Evolutionary conservation across 2,888 invertebrate species (phyloP).

Genomic region (Erynnis tages): DNA sequence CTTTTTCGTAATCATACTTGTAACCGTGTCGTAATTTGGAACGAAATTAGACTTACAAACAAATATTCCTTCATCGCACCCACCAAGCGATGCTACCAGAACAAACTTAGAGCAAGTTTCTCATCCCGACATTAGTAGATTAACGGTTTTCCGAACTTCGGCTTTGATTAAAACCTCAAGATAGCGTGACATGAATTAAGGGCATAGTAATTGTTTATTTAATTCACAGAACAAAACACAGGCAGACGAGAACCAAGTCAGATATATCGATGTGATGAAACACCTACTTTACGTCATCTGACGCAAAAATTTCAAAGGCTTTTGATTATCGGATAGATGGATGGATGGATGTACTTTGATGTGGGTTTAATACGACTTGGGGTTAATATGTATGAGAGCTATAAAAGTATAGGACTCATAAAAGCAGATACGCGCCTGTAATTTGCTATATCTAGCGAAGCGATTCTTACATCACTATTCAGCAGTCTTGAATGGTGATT

Average conservation of each 20-base stretch:
- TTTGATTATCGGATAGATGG: slow-evolving; percentile 16
- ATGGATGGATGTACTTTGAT: slow-evolving; percentile 9
- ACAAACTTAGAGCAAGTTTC: slow-evolving; percentile 36
- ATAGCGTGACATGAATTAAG: slow-evolving; percentile 54
- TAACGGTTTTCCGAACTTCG: slow-evolving; percentile 53
- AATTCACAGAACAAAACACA: slow-evolving; percentile 4
- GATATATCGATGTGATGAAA: neutral
- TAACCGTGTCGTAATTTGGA: no score
- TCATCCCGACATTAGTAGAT: slow-evolving; percentile 57
- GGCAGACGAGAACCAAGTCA: neutral
- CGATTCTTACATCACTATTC: neutral
- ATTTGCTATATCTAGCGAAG: slow-evolving; percentile 3
- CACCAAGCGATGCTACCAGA: neutral
- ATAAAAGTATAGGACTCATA: slow-evolving; percentile 22
- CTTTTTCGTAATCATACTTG: no score
- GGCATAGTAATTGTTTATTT: slow-evolving; percentile 37
- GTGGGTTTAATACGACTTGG: slow-evolving; percentile 7
- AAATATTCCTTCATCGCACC: no score
- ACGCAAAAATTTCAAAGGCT: slow-evolving; percentile 6
- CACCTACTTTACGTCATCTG: neutral
- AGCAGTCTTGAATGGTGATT: neutral
- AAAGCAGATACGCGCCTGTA: slow-evolving; percentile 13
- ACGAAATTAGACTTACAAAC: no score
- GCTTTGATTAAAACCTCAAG: slow-evolving; percentile 57
- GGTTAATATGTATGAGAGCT: slow-evolving; percentile 12